Percentiles rank a stretch among this genome's conserved stretches.
Evolutionary conservation across 2,888 invertebrate species (phyloP).

Genomic region (Phrixothrix hirtus): DNA sequence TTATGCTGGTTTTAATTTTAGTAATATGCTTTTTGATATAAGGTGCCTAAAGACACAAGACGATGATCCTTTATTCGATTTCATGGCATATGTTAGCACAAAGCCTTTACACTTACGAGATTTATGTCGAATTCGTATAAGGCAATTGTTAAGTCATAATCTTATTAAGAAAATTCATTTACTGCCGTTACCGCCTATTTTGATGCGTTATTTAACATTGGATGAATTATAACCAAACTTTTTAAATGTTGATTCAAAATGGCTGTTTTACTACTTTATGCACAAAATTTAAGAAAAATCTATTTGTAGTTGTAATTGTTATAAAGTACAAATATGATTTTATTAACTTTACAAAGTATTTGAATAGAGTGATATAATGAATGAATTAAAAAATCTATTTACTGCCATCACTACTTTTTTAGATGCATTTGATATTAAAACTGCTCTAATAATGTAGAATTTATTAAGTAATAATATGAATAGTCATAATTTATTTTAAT

Average conservation of each 20-base stretch:
- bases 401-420: too few species aligned
- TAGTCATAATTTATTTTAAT: not conserved
- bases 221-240: conserved; percentile 52
- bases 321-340: not conserved
- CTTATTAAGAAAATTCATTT: conserved; percentile 53
- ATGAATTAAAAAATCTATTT: too few species aligned
- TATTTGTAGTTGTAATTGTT: not conserved
- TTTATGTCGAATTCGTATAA: conserved; percentile 62
- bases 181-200: conserved; percentile 61
- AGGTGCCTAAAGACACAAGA: conserved; percentile 45
- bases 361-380: too few species aligned
- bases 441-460: not conserved
- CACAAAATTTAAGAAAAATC: not conserved
- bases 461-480: not conserved
- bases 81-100: conserved; percentile 43
- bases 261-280: not conserved
- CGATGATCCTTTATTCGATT: conserved; percentile 49
- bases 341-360: not conserved
- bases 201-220: conserved; percentile 64
- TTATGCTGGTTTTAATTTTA: conserved; percentile 53
- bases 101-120: conserved; percentile 62
- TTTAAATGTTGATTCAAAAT: not conserved
- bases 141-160: conserved; percentile 54
- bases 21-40: conserved; percentile 50
- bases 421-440: too few species aligned